phyloP scores from a whole-genome alignment of 2,888 invertebrate genomes.

The Slavum lentiscoides region DNA sequence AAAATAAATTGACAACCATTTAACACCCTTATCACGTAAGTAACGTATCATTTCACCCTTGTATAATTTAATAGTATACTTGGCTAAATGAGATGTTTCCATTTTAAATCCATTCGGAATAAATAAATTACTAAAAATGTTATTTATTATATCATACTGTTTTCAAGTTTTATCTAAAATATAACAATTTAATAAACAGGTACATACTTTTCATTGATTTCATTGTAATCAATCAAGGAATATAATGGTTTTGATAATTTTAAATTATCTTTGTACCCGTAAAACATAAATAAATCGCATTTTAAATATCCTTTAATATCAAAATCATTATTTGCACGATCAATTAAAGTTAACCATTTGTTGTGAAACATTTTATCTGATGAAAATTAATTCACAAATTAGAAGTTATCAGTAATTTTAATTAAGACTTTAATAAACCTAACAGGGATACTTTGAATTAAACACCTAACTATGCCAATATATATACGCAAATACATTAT shows the following conservation, averaged over 20 bases:
- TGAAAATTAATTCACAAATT: neutral
- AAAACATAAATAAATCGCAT: conserved; percentile 41
- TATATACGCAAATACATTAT: neutral
- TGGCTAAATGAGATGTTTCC: conserved; percentile 30
- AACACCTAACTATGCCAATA: neutral
- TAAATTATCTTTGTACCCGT: neutral
- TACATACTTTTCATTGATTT: conserved; percentile 20
- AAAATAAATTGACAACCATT: conserved; percentile 35
- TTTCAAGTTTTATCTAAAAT: neutral
- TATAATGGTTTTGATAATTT: neutral
- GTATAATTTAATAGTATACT: conserved; percentile 28
- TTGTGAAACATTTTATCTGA: conserved; percentile 16
- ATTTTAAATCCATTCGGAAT: conserved; percentile 41
- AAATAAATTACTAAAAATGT: conserved; percentile 4
- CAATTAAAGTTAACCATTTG: conserved; percentile 34
- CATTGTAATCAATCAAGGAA: neutral
- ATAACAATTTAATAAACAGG: neutral
- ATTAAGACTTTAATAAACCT: neutral
- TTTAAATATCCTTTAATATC: conserved; percentile 39
- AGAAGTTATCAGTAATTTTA: neutral
- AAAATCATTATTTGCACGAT: conserved; percentile 6
- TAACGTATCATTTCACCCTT: conserved; percentile 10
- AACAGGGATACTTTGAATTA: neutral
- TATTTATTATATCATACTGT: neutral
- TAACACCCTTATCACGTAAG: neutral